Conservation (phyloP, 2,797 vertebrate species). For the Limosa lapponica region DNA sequence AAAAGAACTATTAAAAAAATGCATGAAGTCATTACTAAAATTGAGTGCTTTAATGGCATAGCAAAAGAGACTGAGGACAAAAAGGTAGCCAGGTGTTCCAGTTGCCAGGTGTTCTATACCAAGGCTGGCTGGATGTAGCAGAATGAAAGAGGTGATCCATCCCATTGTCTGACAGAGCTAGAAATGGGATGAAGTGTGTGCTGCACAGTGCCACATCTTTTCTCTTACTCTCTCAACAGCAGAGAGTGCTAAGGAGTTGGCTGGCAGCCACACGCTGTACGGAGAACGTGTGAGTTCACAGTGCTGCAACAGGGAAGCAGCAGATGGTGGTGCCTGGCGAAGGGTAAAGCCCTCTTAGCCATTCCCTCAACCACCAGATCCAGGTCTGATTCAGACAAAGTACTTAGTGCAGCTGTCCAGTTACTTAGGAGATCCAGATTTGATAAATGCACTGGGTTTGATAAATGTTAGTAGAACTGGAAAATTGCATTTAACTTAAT, state of each 20-base stretch:
- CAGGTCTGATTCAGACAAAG: neutral
- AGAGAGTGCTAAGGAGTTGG: neutral
- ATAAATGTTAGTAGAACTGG: neutral
- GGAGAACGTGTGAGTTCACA: rapidly evolving
- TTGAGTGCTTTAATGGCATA: neutral
- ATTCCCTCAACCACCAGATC: neutral
- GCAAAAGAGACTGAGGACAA: neutral
- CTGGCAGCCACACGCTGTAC: rapidly evolving
- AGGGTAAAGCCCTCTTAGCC: neutral
- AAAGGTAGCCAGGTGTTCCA: neutral
- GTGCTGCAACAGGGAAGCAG: neutral
- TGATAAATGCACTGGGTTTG: neutral
- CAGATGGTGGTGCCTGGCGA: neutral
- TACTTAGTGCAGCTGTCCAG: neutral
- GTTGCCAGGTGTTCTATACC: neutral
- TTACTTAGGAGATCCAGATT: neutral
- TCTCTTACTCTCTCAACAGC: neutral
- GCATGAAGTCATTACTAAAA: neutral
- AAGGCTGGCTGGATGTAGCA: neutral
- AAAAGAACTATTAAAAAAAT: neutral
- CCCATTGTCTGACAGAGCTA: neutral
- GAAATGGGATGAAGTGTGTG: neutral
- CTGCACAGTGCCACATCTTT: neutral
- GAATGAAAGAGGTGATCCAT: neutral
- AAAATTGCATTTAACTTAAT: neutral